Percentiles rank a stretch among this genome's conserved stretches.
Evolutionary conservation across 2,113 vertebrate species (phyloP).

Genomic region (Bujurquina vittata): DNA sequence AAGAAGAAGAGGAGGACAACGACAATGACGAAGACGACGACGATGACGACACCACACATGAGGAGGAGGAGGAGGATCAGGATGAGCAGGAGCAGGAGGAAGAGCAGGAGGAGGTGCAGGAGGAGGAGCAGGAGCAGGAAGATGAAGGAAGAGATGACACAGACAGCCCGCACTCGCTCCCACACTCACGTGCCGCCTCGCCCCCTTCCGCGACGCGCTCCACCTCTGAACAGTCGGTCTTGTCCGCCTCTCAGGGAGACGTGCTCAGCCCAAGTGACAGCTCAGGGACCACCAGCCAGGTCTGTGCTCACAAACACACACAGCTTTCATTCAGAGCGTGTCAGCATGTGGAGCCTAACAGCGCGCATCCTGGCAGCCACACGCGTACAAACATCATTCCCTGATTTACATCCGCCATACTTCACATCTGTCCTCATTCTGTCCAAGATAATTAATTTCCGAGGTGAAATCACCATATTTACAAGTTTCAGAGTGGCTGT

Average conservation of each 20-base stretch:
- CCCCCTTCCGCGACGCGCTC: conserved; percentile 79
- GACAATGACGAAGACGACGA: conserved; percentile 52
- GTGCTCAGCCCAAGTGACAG: conserved; percentile 81
- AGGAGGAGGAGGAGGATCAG: conserved; percentile 49
- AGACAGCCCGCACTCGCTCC: conserved; percentile 79
- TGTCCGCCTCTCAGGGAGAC: conserved; percentile 88
- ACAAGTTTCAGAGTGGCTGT: background rate
- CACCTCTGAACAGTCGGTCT: conserved; percentile 81
- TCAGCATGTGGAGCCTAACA: background rate
- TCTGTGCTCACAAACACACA: conserved; percentile 57
- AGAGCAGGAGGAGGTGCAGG: conserved; percentile 52
- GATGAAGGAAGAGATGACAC: conserved; percentile 74
- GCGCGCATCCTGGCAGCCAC: background rate
- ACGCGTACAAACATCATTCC: background rate
- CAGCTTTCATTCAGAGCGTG: background rate
- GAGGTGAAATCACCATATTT: conserved; percentile 37
- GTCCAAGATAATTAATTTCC: conserved; percentile 58
- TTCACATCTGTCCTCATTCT: conserved; percentile 65
- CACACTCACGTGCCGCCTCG: conserved; percentile 74
- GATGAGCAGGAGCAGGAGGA: conserved; percentile 44
- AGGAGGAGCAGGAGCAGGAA: conserved; percentile 51
- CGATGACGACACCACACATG: conserved; percentile 43
- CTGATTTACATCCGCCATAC: conserved; percentile 31
- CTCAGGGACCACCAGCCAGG: conserved; percentile 87
- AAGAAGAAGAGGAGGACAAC: conserved; percentile 58